Base-by-base conservation (phyloP, 2,113 vertebrate species). In the Tachycineta bicolor region DNA sequence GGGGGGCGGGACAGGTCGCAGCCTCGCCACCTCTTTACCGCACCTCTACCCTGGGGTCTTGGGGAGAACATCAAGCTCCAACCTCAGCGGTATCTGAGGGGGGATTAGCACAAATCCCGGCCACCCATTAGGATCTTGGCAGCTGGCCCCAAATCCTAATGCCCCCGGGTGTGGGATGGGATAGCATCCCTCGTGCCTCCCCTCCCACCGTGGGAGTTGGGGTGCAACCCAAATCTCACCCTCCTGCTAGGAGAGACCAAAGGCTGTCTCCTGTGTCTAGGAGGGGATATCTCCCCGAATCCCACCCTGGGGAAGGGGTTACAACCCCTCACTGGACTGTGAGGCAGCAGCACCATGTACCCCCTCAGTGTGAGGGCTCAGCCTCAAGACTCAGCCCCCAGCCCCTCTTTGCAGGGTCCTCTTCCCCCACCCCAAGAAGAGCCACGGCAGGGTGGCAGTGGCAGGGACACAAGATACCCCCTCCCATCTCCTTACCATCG, bases 131-230 rank as follows among this genome's bases (percentile, higher is more conserved):
- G 58, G 47, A 19, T 31, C 5, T 5, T 19, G 14, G 31, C 7
- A 22, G 62, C 5, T 10, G 22, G 23, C 10, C 26, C 20, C 15
- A 64, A 28, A 69, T 22, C 14, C 41, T 10, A 6, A 26, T 8
- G 8, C 1, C 9, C 3, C 10, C 10, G 14, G 10, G 14, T 39
- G 8, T 1, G 2, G 6, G 10, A 34, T 34, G n/a, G 15, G 34
- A 37, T 19, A 21, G 10, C 60, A 50, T 12, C 12, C 5, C 41
- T 18, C 4, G 2, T 25, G 2, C 3, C 2, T 5, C 4, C 7
- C 7, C 26, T 3, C 8, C 3, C 8, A 12, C 28, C 9, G 4
- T 18, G 3, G 6, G 17, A 2, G 3, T 6, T 8, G 14, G 24
- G 17, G 8, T 2, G 4, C 15, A 25, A 5, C 59, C 44, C 44